Evolutionary conservation across 2,113 vertebrate species (phyloP).

Genomic region (Rhea pennata): DNA sequence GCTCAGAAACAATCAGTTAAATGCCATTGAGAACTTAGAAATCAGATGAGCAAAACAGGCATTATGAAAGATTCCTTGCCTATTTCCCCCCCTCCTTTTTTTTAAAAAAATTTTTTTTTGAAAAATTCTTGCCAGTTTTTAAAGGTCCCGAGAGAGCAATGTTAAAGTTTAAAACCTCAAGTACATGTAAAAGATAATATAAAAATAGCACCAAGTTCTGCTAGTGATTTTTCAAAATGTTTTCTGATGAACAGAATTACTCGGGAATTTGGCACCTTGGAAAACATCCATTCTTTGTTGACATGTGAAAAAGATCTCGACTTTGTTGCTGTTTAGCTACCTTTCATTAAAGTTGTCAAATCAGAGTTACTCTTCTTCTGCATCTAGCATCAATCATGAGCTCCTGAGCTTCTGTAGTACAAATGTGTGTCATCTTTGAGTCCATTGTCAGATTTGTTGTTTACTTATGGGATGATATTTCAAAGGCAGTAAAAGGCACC

Average conservation of each 20-base stretch:
- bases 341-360: not conserved
- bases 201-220: conserved; percentile 11
- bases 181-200: not conserved
- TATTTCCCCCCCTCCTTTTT: not conserved
- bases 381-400: accelerated
- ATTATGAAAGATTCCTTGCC: not conserved
- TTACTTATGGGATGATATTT: not conserved
- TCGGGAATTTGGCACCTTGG: not conserved
- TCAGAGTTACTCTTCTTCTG: not conserved
- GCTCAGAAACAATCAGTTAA: not conserved
- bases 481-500: not conserved
- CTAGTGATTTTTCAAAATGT: not conserved
- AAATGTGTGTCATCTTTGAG: not conserved
- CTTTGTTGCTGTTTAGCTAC: not conserved
- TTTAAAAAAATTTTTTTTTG: not conserved
- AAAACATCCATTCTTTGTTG: not conserved
- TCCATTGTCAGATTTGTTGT: not conserved
- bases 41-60: not conserved
- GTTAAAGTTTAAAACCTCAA: not conserved
- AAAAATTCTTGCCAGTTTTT: not conserved
- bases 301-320: not conserved
- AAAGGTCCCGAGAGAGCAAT: not conserved
- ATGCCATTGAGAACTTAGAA: not conserved
- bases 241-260: conserved; percentile 15
- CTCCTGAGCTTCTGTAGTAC: not conserved